These are phyloP conservation scores for Panopea generosa DNA, from an alignment of 2,888 invertebrate genomes.

Conservation along the genomic window DNA sequence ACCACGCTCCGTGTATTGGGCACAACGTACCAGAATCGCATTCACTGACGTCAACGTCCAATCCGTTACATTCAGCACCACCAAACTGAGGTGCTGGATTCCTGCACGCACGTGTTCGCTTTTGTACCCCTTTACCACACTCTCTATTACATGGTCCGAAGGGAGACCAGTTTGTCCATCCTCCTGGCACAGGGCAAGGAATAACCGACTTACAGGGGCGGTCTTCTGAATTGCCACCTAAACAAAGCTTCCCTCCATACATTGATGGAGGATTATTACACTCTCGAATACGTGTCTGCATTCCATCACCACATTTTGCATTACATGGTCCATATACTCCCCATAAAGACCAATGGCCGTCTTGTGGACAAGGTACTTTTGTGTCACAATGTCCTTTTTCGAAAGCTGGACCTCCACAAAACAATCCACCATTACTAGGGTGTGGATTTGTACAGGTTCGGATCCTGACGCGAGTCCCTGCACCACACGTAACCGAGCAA, in stretches of 20 bases:
- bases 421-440: conserved; percentile 46
- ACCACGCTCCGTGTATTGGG: conserved; percentile 46
- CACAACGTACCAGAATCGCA: conserved; percentile 40
- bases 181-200: conserved; percentile 48
- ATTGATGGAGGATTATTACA: conserved; percentile 38
- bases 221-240: conserved; percentile 29
- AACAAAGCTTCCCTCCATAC: conserved; percentile 30
- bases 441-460: conserved; percentile 49
- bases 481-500: conserved; percentile 47
- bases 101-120: conserved; percentile 38
- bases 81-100: conserved; percentile 51
- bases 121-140: conserved; percentile 49
- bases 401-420: conserved; percentile 36
- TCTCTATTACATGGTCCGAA: conserved; percentile 34
- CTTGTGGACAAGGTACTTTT: conserved; percentile 40
- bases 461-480: conserved; percentile 31
- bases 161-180: conserved; percentile 47
- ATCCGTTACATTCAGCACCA: conserved; percentile 43
- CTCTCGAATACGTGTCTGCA: conserved; percentile 21
- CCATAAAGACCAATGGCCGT: conserved; percentile 53
- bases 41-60: conserved; percentile 7
- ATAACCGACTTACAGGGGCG: conserved; percentile 24
- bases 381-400: conserved; percentile 38
- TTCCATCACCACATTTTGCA: conserved; percentile 35
- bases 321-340: conserved; percentile 21